Evolutionary conservation across 37 sponge, comb jelly and placozoan genomes (phyloP).

Genomic region (Tethya wilhelma): DNA sequence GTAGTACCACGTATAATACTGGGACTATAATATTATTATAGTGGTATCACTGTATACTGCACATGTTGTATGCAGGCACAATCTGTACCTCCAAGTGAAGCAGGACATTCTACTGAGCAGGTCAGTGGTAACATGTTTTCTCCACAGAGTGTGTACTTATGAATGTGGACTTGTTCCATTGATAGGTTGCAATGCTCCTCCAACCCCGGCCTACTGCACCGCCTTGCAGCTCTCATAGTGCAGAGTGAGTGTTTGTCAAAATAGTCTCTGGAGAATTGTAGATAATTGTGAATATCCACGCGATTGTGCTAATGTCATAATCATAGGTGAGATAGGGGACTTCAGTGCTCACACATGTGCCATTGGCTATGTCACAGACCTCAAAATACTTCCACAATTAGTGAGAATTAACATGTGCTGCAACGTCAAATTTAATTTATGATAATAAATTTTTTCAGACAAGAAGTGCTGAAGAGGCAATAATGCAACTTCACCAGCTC

Average conservation of each 20-base stretch:
- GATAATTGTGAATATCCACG: too few species aligned
- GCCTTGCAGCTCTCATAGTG: background rate
- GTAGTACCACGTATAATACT: background rate
- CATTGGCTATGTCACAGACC: constrained; percentile 10
- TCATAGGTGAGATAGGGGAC: constrained; percentile 36
- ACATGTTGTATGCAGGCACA: constrained; percentile 38
- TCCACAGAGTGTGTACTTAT: background rate
- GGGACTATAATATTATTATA: background rate
- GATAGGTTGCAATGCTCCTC: constrained; percentile 2
- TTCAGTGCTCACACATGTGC: background rate
- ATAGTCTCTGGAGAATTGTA: too few species aligned
- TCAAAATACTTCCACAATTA: constrained; percentile 15
- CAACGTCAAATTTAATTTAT: background rate
- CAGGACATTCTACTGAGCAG: constrained; percentile 53
- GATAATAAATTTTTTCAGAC: background rate
- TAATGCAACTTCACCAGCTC: constrained; percentile 16
- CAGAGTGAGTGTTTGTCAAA: too few species aligned
- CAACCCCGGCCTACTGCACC: background rate
- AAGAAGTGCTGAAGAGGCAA: constrained; percentile 7
- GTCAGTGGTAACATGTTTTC: constrained; percentile 11
- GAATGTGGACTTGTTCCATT: background rate
- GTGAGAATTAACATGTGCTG: constrained; percentile 5
- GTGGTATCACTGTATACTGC: background rate
- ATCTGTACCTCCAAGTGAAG: constrained; percentile 55
- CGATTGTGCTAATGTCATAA: too few species aligned